Evolutionary conservation across 2,888 invertebrate genomes (phyloP).

Genomic region (Xestobium rufovillosum): DNA sequence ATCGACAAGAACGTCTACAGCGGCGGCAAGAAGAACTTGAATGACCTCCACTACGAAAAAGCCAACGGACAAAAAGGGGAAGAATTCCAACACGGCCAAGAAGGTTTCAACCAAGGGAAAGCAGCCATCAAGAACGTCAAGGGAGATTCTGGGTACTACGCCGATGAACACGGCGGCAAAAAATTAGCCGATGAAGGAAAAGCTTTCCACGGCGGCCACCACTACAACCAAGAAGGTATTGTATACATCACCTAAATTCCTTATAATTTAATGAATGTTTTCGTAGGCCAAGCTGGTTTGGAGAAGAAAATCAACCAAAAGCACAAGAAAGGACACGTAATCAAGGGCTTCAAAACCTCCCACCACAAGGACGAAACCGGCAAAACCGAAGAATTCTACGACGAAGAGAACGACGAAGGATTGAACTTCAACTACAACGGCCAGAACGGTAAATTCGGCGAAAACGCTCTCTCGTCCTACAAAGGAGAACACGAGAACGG

Average conservation of each 20-base stretch:
- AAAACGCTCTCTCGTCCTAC: conserved; percentile 50
- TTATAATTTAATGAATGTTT: not conserved
- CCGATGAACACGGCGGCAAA: conserved; percentile 51
- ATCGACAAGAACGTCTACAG: conserved; percentile 52
- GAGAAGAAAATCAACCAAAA: conserved; percentile 50
- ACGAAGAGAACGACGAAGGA: conserved; percentile 57
- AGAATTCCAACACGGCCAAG: conserved; percentile 50
- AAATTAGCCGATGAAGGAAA: conserved; percentile 55
- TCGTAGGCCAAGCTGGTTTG: conserved; percentile 47
- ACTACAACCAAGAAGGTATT: conserved; percentile 50
- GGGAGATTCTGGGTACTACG: conserved; percentile 49
- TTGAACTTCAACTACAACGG: conserved; percentile 52
- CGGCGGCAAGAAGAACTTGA: conserved; percentile 50
- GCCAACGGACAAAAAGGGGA: conserved; percentile 50
- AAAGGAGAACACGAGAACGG: conserved; percentile 56
- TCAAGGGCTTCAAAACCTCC: conserved; percentile 59
- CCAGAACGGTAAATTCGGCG: conserved; percentile 52
- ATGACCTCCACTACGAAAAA: conserved; percentile 49
- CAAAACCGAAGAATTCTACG: conserved; percentile 57
- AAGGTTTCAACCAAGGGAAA: conserved; percentile 50
- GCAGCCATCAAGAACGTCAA: conserved; percentile 41
- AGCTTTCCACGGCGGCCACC: conserved; percentile 51
- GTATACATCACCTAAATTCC: conserved; percentile 2
- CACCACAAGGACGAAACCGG: conserved; percentile 61
- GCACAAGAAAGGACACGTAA: conserved; percentile 57